Base-by-base conservation (phyloP, 2,797 vertebrate species). In the Oreonectes daqikongensis region DNA sequence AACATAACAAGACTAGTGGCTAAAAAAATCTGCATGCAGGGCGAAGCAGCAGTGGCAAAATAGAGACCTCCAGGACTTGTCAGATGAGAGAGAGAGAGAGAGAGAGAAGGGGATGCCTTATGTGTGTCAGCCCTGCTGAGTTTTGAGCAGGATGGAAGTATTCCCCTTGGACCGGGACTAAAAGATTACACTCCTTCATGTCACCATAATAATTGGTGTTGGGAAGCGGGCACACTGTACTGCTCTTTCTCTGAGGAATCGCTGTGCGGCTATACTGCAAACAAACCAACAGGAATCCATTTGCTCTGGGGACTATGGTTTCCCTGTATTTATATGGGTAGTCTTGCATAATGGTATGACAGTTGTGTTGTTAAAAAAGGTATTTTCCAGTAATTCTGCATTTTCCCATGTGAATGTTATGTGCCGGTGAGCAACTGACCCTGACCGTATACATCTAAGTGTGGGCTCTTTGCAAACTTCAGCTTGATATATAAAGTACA, bases 71-170 rank as follows among this genome's bases (percentile, higher is more conserved):
- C 40, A 76, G 28, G 22, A 71, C 67, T 81, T 59, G 71, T 78
- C 70, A 71, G 75, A 78, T 53, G 66, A 83, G 44, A 26, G 55
- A 22, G 50, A 35, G 69, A 72, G 44, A 64, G 46, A 65, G 26
- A 28, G 44, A 52, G 44, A 75, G 40, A 61, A 28, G 24, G 69
- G 66, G 35, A 69, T 69, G 78, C 64, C 65, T 78, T 86, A 85
- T 85, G 69, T 86, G 78, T 87, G 86, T 85, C 85, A 85, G 79
- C 76, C 76, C 86, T 76, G 30, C 73, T 46, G 84, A 81, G 84
- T 72, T 55, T 81, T 78, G 48, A 71, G 73, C 78, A 78, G 72
- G 69, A 79, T 75, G 53, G 50, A 72, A 85, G 72, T 77, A 78
- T 82, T 84, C 82, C 82, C 79, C 22, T 68, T 35, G 55, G 83